Conservation (phyloP, 2,888 invertebrate species). For the Pelosia muscerda region DNA sequence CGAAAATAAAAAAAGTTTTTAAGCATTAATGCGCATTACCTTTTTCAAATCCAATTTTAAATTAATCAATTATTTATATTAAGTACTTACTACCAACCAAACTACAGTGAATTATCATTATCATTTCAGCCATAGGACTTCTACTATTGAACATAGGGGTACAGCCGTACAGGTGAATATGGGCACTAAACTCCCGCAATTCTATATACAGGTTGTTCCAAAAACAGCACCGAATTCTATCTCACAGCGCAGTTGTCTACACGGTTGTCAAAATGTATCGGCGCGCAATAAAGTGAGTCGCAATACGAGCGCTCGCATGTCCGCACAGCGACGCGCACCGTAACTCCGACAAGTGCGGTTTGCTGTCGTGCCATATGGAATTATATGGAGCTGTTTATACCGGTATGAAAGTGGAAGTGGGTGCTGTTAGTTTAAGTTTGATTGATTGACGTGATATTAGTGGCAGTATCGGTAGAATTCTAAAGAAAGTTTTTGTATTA, state of each 20-base stretch:
- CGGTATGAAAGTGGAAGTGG: neutral
- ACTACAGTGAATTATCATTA: too few relatives aligned
- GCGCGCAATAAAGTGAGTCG: slow-evolving; percentile 71
- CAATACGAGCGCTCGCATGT: slow-evolving; percentile 67
- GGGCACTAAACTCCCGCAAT: neutral
- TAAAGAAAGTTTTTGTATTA: neutral
- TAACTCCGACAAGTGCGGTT: slow-evolving; percentile 73
- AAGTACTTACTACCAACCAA: too few relatives aligned
- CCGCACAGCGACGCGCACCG: slow-evolving; percentile 70
- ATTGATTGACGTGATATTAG: neutral
- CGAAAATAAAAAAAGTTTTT: too few relatives aligned
- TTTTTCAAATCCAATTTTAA: too few relatives aligned
- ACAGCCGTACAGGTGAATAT: neutral
- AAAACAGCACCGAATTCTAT: slow-evolving; percentile 40
- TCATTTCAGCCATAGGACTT: too few relatives aligned
- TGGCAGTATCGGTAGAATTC: neutral
- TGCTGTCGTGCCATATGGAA: slow-evolving; percentile 46
- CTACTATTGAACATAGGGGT: too few relatives aligned
- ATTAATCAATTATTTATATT: too few relatives aligned
- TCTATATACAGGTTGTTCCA: slow-evolving; percentile 37
- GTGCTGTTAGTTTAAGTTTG: neutral
- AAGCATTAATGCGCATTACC: too few relatives aligned
- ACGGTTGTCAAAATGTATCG: slow-evolving; percentile 70
- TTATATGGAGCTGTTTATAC: slow-evolving; percentile 33
- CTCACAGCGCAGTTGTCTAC: slow-evolving; percentile 51